These are phyloP conservation scores for Coenobita brevimanus DNA, from an alignment of 1,140 invertebrate genomes.

Conservation along the genomic window DNA sequence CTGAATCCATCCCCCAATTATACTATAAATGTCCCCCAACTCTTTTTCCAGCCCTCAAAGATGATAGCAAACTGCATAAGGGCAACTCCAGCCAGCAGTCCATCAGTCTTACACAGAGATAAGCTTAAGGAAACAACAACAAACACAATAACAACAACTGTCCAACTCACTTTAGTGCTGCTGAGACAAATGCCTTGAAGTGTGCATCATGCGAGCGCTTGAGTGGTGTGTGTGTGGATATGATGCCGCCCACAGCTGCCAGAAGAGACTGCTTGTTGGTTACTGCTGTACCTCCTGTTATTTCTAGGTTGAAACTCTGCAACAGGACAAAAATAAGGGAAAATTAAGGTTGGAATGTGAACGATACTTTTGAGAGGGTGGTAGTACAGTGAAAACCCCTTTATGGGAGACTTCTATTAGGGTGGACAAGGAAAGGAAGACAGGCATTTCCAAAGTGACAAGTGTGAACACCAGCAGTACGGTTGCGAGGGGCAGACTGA, in stretches of 20 bases:
- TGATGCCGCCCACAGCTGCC: conserved; percentile 93
- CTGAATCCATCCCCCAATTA: too few species aligned
- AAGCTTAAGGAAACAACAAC: neutral
- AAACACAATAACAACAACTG: neutral
- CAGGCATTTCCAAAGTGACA: too few species aligned
- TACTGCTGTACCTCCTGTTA: conserved; percentile 87
- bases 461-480: too few species aligned
- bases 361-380: neutral
- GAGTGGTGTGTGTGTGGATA: conserved; percentile 91
- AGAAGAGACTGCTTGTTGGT: conserved; percentile 95
- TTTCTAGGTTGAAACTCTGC: conserved; percentile 98
- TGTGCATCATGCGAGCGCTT: conserved; percentile 96
- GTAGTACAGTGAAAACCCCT: too few species aligned
- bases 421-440: too few species aligned
- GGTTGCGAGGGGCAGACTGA: too few species aligned
- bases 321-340: neutral
- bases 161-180: conserved; percentile 94
- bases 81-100: too few species aligned
- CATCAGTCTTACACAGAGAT: too few species aligned
- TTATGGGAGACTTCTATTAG: too few species aligned
- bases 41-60: too few species aligned
- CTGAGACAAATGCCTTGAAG: conserved; percentile 98
- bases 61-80: too few species aligned
- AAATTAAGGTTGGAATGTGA: neutral
- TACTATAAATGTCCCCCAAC: too few species aligned